Base-by-base conservation (phyloP, 1,140 invertebrate species). In the Luehdorfia chinensis region DNA sequence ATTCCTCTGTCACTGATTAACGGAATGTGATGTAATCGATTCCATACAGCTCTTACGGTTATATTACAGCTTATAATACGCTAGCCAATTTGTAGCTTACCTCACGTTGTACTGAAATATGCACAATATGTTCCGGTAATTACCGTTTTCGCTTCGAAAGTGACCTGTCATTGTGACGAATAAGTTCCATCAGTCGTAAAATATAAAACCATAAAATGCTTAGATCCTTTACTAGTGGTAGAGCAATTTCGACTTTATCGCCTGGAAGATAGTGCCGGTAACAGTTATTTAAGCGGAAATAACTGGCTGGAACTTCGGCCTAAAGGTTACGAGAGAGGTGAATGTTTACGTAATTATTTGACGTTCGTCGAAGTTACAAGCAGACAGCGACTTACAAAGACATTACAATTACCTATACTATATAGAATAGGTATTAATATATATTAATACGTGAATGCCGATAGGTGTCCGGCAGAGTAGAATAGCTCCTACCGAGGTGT, bases 261-360 rank as follows among this genome's bases (percentile, higher is more conserved):
- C 16, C 3, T 12, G 9, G 4, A 7, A 4, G 0, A 25, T 19
- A 16, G 9, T 43, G 41, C 4, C 4, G 21, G 7, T 50, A 5
- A 28, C 14, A 48, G 7, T n/a, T 7, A 18, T 16, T 0, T 1
- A 37, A 28, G 30, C 18, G 19, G 28, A 39, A 51, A 36, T 34
- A 37, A 58, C 37, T 56, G 39, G 47, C 51, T 43, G 41, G 59
- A 6, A 21, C 19, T 28, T 57, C 36, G 57, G 47, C 54, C 33
- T 33, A 67, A 68, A 75, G 72, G 72, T 78, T 72, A 45, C 70
- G 72, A 60, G 69, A 73, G 73, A 73, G 67, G 72, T 71, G 55
- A 32, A 27, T 30, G 32, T 45, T 66, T 59, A 59, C 44, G 49
- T 33, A 61, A 63, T 47, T 44, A 23, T 27, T 50, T 30, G 28